Conservation (phyloP, 37 sponge, comb jelly and placozoan species). For the Mnemiopsis leidyi region DNA sequence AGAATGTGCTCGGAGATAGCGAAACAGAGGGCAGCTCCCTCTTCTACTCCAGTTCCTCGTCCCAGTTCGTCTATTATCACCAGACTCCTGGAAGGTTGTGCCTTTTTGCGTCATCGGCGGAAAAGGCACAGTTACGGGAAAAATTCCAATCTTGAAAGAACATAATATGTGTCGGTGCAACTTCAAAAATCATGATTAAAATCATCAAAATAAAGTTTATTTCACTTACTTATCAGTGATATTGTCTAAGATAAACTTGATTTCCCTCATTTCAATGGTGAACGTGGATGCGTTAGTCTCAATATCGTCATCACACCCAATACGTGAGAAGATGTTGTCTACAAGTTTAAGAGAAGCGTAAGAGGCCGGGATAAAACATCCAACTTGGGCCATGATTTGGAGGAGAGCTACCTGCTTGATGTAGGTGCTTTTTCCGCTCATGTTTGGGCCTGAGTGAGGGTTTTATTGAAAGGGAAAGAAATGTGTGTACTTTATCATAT, state of each 20-base stretch:
- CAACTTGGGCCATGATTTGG: constrained; percentile 84
- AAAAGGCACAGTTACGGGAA: too few relatives aligned
- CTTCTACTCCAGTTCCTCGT: constrained; percentile 88
- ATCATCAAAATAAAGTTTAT: too few relatives aligned
- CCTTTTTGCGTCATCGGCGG: too few relatives aligned
- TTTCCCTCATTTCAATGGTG: constrained; percentile 95
- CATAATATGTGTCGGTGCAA: too few relatives aligned
- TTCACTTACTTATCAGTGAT: not conserved
- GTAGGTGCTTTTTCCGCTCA: constrained; percentile 66
- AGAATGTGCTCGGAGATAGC: constrained; percentile 91
- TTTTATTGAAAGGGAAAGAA: not conserved
- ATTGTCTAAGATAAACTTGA: constrained; percentile 75
- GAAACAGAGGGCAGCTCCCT: constrained; percentile 93
- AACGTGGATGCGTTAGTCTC: constrained; percentile 97
- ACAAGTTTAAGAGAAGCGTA: constrained; percentile 89
- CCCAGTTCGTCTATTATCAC: constrained; percentile 94
- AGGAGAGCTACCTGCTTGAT: constrained; percentile 84
- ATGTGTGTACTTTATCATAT: not conserved
- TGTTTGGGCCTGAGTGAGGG: constrained; percentile 30
- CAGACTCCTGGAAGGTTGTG: constrained; percentile 67
- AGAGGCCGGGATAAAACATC: constrained; percentile 91
- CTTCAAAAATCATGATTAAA: too few relatives aligned
- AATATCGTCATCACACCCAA: constrained; percentile 94
- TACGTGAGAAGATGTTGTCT: constrained; percentile 89
- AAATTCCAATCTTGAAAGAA: too few relatives aligned